Evolutionary conservation across 92 coral and sea anemone species (phyloP), one percentile per base, ranked within the genome.

Genomic region (Hydrozoanthus gracilis): DNA sequence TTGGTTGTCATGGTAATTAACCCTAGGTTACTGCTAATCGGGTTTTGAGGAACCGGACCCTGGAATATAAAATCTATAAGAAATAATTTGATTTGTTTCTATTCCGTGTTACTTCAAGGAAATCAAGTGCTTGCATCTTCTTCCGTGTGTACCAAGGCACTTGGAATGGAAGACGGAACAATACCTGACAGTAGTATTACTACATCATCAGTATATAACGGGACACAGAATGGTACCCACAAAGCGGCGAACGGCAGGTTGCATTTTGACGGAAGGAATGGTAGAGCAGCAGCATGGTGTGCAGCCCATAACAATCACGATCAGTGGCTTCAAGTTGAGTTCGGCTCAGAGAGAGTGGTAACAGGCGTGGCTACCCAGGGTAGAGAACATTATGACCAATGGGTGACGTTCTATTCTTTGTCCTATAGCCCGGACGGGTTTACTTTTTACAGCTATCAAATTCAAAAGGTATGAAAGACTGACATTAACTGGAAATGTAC

Each of bases 251-350:
- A 69, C 47, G 46, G 47, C 74, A 69, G 74, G 35, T 35, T 69
- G 13, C 74, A 69, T 44, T 69, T 27, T 14, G 5, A 4, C 2
- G 3, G 15, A 20, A 8, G 49, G 8, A 69, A 69, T 27, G 48
- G 48, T 47, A 20, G 74, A 69, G 8, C 47, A 20, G 74, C 49
- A 7, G 74, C 74, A 4, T 69, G 74, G 74, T 6, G 15, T 69
- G 69, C 69, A 15, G 69, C 69, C 2, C 15, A 3, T 15, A 64
- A 13, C 0, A 16, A 64, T 16, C 27, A 64, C 18, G 18, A 64
- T 64, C 69, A 64, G 18, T 64, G 69, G 69, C 69, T 64, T 64
- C 69, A 64, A 64, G 69, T 64, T 64, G 69, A 64, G 18, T 64
- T 64, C 27, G 20, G 69, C 14, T 13, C 69, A 64, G 69, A 64